Evolutionary conservation across 2,888 invertebrate genomes (phyloP), one percentile per base, ranked within the genome.

Genomic region (Rotaria socialis): DNA sequence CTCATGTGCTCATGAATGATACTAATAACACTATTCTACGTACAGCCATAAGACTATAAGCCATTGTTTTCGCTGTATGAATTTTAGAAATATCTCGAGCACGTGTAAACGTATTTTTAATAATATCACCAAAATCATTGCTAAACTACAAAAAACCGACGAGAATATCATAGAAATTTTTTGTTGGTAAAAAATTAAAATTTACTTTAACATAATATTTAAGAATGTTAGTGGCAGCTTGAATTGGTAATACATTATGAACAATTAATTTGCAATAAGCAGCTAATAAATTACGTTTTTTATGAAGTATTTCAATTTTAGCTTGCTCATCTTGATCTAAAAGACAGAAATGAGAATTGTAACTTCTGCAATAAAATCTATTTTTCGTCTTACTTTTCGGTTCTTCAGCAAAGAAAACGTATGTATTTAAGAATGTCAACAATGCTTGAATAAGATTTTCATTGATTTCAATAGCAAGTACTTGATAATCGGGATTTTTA

Each of bases 101-200:
- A 92, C 98, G 98, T 89, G 95, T 95, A 89, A 99, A 92, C 19
- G 98, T 97, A 58, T 96, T 95, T 92, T 99, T 99, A 88, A 99
- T 92, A 95, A 98, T 97, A 92, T 98, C 98, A 85, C 98, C 97
- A 92, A 97, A 98, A 92, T 98, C 97, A 91, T 96, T 96, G 92
- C 97, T 97, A 91, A 96, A 97, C 94, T 95, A 91, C 84, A 91
- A 91, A 52, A 52, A 16, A 47, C 43, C 75, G 85, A 55, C 43
- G 43, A 24, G n/a, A 10, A 24, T 0, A 22, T 47, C 5, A 88
- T 80, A 50, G 50, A 67, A 24, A 87, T 35, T 85, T 19, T 52
- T 27, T 50, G n/a, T n/a, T 74, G 43, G 35, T 84, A 24, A 47
- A 67, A 85, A 86, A 14, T 19, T 47, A n/a, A 60, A 19, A 88